Evolutionary conservation across 2,888 invertebrate genomes (phyloP), one percentile per base, ranked within the genome.

Genomic region (Pterostichus niger): DNA sequence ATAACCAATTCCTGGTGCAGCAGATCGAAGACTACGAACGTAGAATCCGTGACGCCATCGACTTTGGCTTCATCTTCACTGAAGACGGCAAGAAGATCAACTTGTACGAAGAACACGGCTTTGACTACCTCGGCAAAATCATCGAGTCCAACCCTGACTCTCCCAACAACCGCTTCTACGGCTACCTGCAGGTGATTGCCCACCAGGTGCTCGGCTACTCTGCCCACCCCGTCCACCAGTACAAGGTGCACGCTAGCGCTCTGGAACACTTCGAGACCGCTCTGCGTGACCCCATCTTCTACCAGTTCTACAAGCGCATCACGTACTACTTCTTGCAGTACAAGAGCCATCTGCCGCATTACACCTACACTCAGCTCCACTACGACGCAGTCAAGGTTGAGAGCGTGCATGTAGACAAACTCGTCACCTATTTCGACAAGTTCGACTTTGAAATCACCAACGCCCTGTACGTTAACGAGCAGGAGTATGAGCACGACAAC

Each of bases 191-290:
- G 91, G 92, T 56, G 90, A 92, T 61, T 24, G 52, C 79, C 24
- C 35, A 68, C 24, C 40, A 79, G 24, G 61, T 93, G 71, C 91
- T 94, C 59, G 93, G 93, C 79, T 76, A 71, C 64, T 56, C 79
- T 59, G 81, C 61, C 44, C 15, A 75, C 6, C 52, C 83, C 76
- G 9, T 85, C 87, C 87, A 35, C 84, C 90, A 90, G 9, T 86
- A 87, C 52, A 80, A 91, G 83, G 90, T 92, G 84, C 88, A 91
- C 0, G 94, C 93, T 6, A 49, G 73, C 49, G 73, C 17, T 46
- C 31, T 73, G 73, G 73, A 73, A 15, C 73, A 73, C 17, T 73
- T 44, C 31, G 73, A 73, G 40, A 73, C 73, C 49, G 44, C 73
- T 44, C 49, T 73, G 9, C 73, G 73, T 24, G 73, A 73, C 24